Base-by-base conservation (phyloP, 2,797 vertebrate genomes). In the Decapterus maruadsi region DNA sequence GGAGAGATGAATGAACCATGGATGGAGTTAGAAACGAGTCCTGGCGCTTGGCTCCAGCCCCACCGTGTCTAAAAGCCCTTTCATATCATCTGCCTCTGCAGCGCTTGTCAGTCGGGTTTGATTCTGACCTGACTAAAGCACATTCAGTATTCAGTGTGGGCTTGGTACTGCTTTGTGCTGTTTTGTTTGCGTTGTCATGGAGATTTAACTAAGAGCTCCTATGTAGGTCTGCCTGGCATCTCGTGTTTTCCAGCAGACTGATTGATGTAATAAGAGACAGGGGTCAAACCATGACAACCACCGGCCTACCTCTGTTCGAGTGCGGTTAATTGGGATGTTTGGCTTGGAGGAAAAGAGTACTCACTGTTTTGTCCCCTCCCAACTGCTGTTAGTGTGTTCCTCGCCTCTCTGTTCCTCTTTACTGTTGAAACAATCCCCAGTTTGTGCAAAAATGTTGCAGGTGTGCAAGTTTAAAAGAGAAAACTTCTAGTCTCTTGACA, bases 111-210 rank as follows among this genome's bases (percentile, higher is more conserved):
- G 63, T 45, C 26, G 0, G 68, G 69, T 68, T 77, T 86, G 77
- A 82, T 59, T 81, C 87, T 87, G 82, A 89, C 78, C 89, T 63
- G 78, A 80, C 85, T 81, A 31, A 78, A 87, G 75, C 77, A 61
- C 72, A 74, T 89, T 93, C 72, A 75, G 75, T 81, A 81, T 89
- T 90, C 89, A 87, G 73, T 6, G 67, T 45, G 20, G 70, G 29
- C 42, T 68, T 62, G 78, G 72, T 85, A 36, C 78, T 17, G 75
- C 81, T 89, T 88, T 90, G 86, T 87, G 83, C 64, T 92, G 90
- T 93, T 93, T 93, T 94, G 92, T 94, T 90, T 92, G 86, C 4
- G 92, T 95, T 83, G 90, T 77, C 91, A 92, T 93, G 91, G 93
- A 22, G 53, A 90, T 80, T 54, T 78, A 69, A 88, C 82, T 79